Base-by-base conservation (phyloP, 1,140 invertebrate genomes). In the Nylanderia fulva region DNA sequence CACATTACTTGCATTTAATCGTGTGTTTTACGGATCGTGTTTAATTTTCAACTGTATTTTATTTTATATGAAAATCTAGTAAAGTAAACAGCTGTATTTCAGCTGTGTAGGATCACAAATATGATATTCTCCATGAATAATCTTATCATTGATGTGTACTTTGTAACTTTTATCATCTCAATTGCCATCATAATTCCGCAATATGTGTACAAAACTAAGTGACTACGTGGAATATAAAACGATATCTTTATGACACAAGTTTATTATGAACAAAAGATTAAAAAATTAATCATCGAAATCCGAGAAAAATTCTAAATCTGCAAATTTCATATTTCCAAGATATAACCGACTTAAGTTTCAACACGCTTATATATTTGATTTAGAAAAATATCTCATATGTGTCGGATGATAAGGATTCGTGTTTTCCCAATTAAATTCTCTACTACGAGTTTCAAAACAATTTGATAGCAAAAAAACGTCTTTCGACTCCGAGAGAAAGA, bases 111-210 rank as follows among this genome's bases (percentile, higher is more conserved):
- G 54, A 15, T 39, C 33, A 9, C 63, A 76, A 18, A 63, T 11
- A 24, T 24, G 3, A 2, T 42, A 15, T 39, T 75, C 33, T 64
- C 60, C 27, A 18, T 33, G 33, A 18, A n/a, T 77, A 77, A 77
- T 76, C 74, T 27, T 27, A 36, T 21, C 36, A 42, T 77, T 77
- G 74, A 64, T 42, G n/a, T 27, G 61, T 48, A 3, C 29, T 33
- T 33, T 1, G 13, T 13, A 7, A 18, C 29, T 54, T n/a, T 56
- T 56, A 48, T 0, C 3, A 48, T 48, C 18, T 48, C 45, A 15
- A 48, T 48, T 48, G 45, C 8, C n/a, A 54, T 54, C 6, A 54
- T 21, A 54, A 9, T 54, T 54, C 7, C 0, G 29, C 3, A 33
- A 33, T 52, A 8, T 6, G 6, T 52, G 9, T 63, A 21, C 3